These are phyloP conservation scores for Drusus annulatus DNA, from an alignment of 1,140 invertebrate genomes.

Conservation along the genomic window DNA sequence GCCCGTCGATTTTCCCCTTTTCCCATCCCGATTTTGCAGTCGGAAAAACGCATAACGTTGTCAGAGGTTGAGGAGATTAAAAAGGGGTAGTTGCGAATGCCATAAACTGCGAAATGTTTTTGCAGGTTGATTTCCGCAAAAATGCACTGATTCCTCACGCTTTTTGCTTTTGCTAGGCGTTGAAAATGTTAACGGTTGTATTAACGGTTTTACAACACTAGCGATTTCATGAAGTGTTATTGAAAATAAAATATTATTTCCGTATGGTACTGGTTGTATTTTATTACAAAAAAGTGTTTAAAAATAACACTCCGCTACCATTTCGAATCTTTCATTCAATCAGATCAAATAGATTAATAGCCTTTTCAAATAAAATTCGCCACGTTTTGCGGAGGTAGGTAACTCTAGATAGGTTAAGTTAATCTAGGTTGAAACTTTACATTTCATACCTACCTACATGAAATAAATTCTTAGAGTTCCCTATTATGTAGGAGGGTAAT, in stretches of 20 bases:
- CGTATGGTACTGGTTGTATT: no score
- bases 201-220: slow-evolving; percentile 25
- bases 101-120: slow-evolving; percentile 18
- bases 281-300: no score
- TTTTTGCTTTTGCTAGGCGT: not conserved
- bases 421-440: no score
- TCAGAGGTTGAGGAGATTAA: slow-evolving; percentile 46
- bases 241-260: slow-evolving; percentile 19
- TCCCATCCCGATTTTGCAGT: slow-evolving; percentile 31
- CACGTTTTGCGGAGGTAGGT: no score
- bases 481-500: no score
- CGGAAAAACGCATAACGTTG: slow-evolving; percentile 38
- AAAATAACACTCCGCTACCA: no score
- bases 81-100: slow-evolving; percentile 36
- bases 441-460: no score
- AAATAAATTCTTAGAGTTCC: no score
- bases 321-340: no score
- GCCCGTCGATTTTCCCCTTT: slow-evolving; percentile 42
- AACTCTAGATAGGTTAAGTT: no score
- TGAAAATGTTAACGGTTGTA: slow-evolving; percentile 35
- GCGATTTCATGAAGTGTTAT: slow-evolving; percentile 13
- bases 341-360: no score
- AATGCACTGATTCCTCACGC: not conserved
- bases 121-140: not conserved
- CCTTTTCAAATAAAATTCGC: no score